Base-by-base conservation (phyloP, 2,888 invertebrate genomes). In the Epistrophella euchroma region DNA sequence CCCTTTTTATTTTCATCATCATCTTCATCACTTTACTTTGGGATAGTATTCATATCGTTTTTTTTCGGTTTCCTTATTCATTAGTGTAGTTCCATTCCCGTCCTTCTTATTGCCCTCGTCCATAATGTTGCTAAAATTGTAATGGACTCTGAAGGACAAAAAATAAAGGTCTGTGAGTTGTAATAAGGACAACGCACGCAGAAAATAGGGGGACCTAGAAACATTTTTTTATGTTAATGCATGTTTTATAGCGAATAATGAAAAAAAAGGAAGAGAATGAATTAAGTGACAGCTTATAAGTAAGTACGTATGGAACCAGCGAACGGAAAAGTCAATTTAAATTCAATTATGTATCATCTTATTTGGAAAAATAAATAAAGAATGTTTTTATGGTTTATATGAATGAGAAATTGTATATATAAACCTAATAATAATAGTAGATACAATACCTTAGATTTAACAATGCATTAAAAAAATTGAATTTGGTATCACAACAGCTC, bases 61-160 rank as follows among this genome's bases (percentile, higher is more conserved):
- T 37, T 64, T 56, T 66, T 56, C 64, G 66, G 79, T 60, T 28
- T 79, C 28, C 79, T 79, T 75, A 64, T 84, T 84, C 71, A 64
- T 70, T 50, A 79, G 55, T 56, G n/a, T 19, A 37, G 58, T 55
- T 40, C 13, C 13, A 40, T 40, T 40, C 13, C 40, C 40, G 40
- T 13, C 15, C 15, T 40, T 13, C 15, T 28, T 55, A 55, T 55
- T 15, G 28, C 28, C 17, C 37, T 50, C 58, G 60, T 60, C 68
- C 56, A 40, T 50, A 71, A 40, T 74, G 64, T 80, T 52, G 62
- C 66, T 75, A 13, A 80, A 84, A 80, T 80, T 71, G 75, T 84
- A 80, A 85, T 80, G 84, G 75, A 79, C 84, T 85, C 56, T 85
- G 80, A 72, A 79, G 79, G 75, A 79, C 75, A 66, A 79, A 75